Conservation (phyloP, 2,113 vertebrate genomes). For the Leptosomus discolor region DNA sequence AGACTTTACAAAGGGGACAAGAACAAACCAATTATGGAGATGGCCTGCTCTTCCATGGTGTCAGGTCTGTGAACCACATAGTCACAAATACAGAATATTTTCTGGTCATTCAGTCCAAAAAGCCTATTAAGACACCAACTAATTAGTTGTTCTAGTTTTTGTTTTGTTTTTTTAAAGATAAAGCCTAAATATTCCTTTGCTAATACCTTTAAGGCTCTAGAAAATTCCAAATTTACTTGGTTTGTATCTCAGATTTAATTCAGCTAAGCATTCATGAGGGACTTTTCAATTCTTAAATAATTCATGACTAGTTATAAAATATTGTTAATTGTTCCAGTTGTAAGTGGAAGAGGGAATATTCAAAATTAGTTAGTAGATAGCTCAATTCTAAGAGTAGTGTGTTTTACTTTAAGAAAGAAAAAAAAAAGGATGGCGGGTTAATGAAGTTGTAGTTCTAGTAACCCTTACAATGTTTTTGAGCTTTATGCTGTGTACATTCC, state of each 20-base stretch:
- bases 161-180: not conserved
- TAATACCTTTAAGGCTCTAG: not conserved
- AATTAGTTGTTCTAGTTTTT: not conserved
- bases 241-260: not conserved
- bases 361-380: not conserved
- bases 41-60: not conserved
- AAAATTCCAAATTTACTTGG: not conserved
- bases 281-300: not conserved
- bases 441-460: not conserved
- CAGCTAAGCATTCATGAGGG: not conserved
- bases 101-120: not conserved
- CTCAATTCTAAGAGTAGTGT: not conserved
- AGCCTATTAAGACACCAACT: not conserved
- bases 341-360: not conserved
- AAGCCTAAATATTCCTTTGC: not conserved
- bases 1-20: not conserved
- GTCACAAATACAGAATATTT: not conserved
- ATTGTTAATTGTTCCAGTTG: not conserved
- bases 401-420: not conserved
- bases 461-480: not conserved
- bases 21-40: not conserved
- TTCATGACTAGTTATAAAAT: not conserved
- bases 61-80: not conserved
- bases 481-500: not conserved
- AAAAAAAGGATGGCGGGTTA: not conserved